Evolutionary conservation across 1,140 invertebrate species (phyloP), one percentile per base, ranked within the genome.

Genomic region (Bombus sylvicola): DNA sequence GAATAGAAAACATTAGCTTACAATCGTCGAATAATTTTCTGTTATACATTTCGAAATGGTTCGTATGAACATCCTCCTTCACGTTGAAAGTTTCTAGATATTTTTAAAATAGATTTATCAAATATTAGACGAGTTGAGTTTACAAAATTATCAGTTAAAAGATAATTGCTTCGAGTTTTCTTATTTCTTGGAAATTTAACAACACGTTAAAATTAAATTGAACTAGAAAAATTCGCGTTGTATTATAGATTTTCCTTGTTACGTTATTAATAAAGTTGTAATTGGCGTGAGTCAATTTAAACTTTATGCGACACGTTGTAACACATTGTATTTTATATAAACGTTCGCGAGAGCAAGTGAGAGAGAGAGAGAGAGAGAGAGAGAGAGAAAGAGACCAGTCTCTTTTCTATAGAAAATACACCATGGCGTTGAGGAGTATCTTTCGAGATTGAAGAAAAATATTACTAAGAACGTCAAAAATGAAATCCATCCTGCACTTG

Each of bases 361-460:
- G 22, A 59, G 10, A 53, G 18, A 22, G 10, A 53, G 18, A 22
- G 12, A 53, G 39, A 41, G 39, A 41, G 39, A 41, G 39, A 41
- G 41, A 47, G 47, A 47, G 47, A 53, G 18, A 22, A 0, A 22
- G 47, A 53, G 59, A 9, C 3, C 59, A 53, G 5, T 41, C 15
- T 31, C 15, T 47, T 43, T 73, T 73, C 47, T n/a, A 47, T 43
- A 18, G 39, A 41, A 72, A 41, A n/a, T 41, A 72, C 71, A 43
- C 13, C 8, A 1, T 6, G n/a, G 31, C 34, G 37, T 15, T 34
- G 25, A 12, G 1, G 28, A 76, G 31, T 76, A 57, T 57, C 74
- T 57, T 76, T 59, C 74, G 53, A 59, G 47, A 76, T 76, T 59
- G 57, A 76, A 76, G 12, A 25, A 76, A 76, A 59, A 76, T 59